Base-by-base conservation (phyloP, 1,140 invertebrate species). In the Chelonus insularis region DNA sequence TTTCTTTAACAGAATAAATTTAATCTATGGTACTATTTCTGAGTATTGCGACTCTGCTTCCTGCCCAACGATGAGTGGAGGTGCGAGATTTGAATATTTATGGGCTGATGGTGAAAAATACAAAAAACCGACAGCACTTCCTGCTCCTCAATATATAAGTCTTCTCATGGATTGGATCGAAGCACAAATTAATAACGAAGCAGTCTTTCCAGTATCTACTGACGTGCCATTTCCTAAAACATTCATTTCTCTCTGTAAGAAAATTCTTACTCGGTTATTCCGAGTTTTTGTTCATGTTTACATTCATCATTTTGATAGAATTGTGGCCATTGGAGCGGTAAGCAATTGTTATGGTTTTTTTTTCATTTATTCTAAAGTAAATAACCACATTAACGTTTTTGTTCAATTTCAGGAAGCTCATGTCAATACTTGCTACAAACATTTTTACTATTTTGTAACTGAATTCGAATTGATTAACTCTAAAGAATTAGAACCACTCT, bases 231-330 rank as follows among this genome's bases (percentile, higher is more conserved):
- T 97, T 83, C 95, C 95, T 8, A 94, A 90, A 75, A 91, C 91
- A 52, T 97, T 96, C 81, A 61, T 82, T 37, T 80, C 85, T 9
- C 82, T 91, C 2, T 94, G 93, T 72, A 90, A 92, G 71, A 97
- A 97, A 82, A 95, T 97, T 64, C 79, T 97, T 43, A 95, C 94
- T 0, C 83, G 95, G 58, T 80, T 97, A n/a, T 97, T 95, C 76
- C 82, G 95, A 69, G 94, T 97, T 1, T 97, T 97, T 83, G 95
- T 97, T 1, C 95, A 97, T 81, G 93, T 97, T n/a, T 97, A 97
- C 74, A 96, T 97, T 65, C 95, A 97, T 81, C 95, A 97, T 81
- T 97, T 97, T 84, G 94, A 97, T 76, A 86, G 92, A 72, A 86
- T 97, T 63, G 88, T 94, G 25, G 86, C 89, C 20, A 91, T 96